phyloP scores from a whole-genome alignment of 2,888 invertebrate species.

The Apodemia mormo region DNA sequence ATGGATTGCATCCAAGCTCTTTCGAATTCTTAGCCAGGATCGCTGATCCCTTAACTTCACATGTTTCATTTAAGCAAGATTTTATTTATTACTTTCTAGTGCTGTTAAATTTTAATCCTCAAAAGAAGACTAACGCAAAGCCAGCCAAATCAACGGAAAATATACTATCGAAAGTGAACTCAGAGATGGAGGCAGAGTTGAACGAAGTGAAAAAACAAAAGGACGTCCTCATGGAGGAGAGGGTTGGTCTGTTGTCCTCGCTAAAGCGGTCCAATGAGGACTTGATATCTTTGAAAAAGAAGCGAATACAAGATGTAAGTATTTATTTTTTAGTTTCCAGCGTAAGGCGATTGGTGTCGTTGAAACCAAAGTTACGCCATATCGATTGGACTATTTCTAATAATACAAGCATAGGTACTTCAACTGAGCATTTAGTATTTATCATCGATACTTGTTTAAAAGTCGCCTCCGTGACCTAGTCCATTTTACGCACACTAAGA shows the following conservation, averaged over 20 bases:
- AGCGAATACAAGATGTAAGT: slow-evolving; percentile 90
- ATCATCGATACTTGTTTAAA: too few relatives aligned
- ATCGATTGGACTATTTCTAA: too few relatives aligned
- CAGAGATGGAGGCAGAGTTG: slow-evolving; percentile 71
- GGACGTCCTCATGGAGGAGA: slow-evolving; percentile 75
- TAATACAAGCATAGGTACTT: too few relatives aligned
- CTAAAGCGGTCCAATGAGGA: slow-evolving; percentile 88
- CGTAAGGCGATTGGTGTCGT: too few relatives aligned
- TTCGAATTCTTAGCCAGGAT: too few relatives aligned
- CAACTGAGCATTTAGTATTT: too few relatives aligned
- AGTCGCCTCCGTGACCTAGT: too few relatives aligned
- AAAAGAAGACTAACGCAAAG: slow-evolving; percentile 50
- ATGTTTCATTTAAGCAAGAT: background rate
- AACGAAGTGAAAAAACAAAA: slow-evolving; percentile 68
- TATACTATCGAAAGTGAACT: slow-evolving; percentile 60
- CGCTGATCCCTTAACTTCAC: too few relatives aligned
- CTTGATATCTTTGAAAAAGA: slow-evolving; percentile 87
- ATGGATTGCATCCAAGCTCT: too few relatives aligned
- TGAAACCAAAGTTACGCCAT: too few relatives aligned
- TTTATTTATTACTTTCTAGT: slow-evolving; percentile 21
- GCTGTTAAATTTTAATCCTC: slow-evolving; percentile 61
- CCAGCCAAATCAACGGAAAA: slow-evolving; percentile 68
- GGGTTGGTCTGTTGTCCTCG: slow-evolving; percentile 83
- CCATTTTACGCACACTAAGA: too few relatives aligned
- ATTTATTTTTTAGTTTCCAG: slow-evolving; percentile 2